Conservation (phyloP, 1,140 invertebrate genomes). For the Apis cerana region DNA sequence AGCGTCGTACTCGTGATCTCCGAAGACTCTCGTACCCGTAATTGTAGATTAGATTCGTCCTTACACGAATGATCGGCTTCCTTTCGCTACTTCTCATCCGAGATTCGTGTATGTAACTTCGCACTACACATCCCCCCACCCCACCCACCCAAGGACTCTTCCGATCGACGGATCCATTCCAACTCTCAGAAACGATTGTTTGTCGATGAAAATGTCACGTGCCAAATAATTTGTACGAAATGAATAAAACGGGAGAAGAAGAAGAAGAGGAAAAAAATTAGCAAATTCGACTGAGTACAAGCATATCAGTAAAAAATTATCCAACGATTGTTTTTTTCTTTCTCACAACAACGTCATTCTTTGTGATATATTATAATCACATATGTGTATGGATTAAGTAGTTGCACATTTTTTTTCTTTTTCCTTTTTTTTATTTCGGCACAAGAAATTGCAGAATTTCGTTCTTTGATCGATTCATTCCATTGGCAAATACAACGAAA, state of each 20-base stretch:
- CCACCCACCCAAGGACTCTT: conserved; percentile 48
- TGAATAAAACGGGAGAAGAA: background rate
- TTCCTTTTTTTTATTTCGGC: background rate
- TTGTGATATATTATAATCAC: background rate
- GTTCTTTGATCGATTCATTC: background rate
- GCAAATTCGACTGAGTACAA: background rate
- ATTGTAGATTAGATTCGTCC: conserved; percentile 39
- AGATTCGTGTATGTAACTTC: conserved; percentile 1
- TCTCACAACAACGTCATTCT: background rate
- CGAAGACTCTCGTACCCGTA: conserved; percentile 38
- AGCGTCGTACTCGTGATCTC: conserved; percentile 50
- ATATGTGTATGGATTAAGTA: background rate
- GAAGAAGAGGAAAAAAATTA: background rate
- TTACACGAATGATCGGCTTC: conserved; percentile 37
- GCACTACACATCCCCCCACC: conserved; percentile 13
- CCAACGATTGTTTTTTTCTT: background rate
- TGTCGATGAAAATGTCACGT: background rate
- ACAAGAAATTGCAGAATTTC: too few relatives aligned
- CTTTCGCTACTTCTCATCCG: conserved; percentile 20
- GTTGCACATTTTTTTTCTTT: background rate
- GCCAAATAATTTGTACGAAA: conserved; percentile 2
- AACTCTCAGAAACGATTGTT: background rate
- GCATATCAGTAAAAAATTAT: conserved; percentile 31
- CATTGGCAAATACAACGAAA: conserved; percentile 19
- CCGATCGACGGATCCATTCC: background rate